These are phyloP conservation scores for Helicoverpa assulta DNA, from an alignment of 2,888 invertebrate species.

Conservation along the genomic window DNA sequence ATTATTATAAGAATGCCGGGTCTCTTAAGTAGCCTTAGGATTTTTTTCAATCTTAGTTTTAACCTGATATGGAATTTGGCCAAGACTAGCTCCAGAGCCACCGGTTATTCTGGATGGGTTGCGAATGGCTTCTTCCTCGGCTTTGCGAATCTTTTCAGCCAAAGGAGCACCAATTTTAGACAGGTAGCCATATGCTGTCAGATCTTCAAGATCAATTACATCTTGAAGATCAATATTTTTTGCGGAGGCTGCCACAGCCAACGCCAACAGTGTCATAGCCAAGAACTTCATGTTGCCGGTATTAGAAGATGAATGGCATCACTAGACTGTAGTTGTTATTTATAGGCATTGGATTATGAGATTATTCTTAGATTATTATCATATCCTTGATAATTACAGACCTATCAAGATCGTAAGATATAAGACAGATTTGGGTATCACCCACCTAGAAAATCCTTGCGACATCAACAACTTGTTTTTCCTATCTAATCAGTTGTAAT, in stretches of 20 bases:
- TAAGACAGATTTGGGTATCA: neutral
- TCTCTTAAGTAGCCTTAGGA: too few species aligned
- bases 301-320: neutral
- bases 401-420: neutral
- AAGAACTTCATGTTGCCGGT: conserved; percentile 44
- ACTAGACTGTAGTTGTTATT: neutral
- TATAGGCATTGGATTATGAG: neutral
- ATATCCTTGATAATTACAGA: neutral
- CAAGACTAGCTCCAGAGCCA: conserved; percentile 49
- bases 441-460: neutral
- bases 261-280: conserved; percentile 44
- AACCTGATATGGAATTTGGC: conserved; percentile 65
- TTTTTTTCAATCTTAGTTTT: neutral
- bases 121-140: conserved; percentile 39
- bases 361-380: neutral
- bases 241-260: conserved; percentile 48
- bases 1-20: too few species aligned
- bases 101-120: conserved; percentile 60
- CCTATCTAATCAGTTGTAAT: too few species aligned
- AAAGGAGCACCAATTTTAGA: conserved; percentile 58
- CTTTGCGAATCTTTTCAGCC: conserved; percentile 58
- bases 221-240: conserved; percentile 40
- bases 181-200: conserved; percentile 62
- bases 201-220: conserved; percentile 47
- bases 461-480: too few species aligned